phyloP scores from a whole-genome alignment of 2,888 invertebrate genomes.

The Rhingia campestris region DNA sequence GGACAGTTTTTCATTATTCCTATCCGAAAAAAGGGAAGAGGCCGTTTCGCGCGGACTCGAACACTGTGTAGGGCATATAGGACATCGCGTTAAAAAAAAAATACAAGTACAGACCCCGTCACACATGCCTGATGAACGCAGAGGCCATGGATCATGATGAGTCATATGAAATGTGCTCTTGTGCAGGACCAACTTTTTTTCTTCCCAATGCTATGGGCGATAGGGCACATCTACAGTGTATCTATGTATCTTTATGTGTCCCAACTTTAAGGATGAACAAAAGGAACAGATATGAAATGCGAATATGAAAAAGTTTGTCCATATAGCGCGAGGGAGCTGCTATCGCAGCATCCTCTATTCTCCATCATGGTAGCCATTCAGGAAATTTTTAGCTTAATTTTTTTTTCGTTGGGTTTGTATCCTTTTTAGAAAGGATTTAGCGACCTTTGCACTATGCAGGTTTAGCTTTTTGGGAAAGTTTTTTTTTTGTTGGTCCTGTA shows the following conservation, averaged over 20 bases:
- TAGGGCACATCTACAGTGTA: not conserved
- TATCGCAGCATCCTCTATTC: constrained; percentile 2
- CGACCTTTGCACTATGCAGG: constrained; percentile 6
- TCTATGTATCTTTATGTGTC: not conserved
- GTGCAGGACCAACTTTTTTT: constrained; percentile 50
- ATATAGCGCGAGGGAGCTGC: not conserved
- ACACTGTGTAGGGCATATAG: constrained; percentile 3
- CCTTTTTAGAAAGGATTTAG: constrained; percentile 15
- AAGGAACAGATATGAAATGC: constrained; percentile 3
- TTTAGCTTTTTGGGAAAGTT: not conserved
- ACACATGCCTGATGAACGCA: not conserved
- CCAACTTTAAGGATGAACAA: constrained; percentile 25
- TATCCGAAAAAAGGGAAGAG: constrained; percentile 12
- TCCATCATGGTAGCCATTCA: not conserved
- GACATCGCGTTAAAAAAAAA: constrained; percentile 6
- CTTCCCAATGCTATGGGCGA: constrained; percentile 9
- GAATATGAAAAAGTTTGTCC: constrained; percentile 43
- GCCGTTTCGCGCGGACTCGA: constrained; percentile 11
- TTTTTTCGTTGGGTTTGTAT: not conserved
- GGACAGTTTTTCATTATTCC: constrained; percentile 52
- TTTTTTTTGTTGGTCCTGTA: not conserved
- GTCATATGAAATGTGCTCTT: constrained; percentile 36
- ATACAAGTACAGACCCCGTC: not conserved
- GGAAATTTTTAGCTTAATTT: not conserved
- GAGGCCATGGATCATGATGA: constrained; percentile 50